Percentiles rank a stretch among this genome's conserved stretches.
Conservation (phyloP, 2,888 invertebrate species). For the Diogma glabrata region DNA sequence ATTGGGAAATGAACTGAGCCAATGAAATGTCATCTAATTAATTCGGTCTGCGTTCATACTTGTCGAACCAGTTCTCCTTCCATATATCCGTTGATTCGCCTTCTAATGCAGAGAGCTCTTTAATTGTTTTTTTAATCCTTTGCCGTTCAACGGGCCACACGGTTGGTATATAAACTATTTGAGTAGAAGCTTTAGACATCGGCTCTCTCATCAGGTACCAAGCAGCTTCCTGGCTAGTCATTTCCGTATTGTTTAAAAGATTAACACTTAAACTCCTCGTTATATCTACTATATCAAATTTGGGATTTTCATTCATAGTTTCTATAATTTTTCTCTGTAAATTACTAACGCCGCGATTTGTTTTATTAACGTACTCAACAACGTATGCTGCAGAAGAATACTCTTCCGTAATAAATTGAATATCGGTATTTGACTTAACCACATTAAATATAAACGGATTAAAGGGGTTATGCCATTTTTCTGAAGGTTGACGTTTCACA, state of each 20-base stretch:
- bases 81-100: slow-evolving; percentile 29
- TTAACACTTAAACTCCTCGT: slow-evolving; percentile 25
- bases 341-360: slow-evolving; percentile 26
- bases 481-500: neutral
- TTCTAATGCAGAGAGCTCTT: slow-evolving; percentile 22
- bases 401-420: slow-evolving; percentile 8
- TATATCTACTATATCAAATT: slow-evolving; percentile 25
- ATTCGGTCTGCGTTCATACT: slow-evolving; percentile 31
- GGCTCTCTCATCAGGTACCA: slow-evolving; percentile 35
- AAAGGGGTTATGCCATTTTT: slow-evolving; percentile 10
- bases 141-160: too few species aligned
- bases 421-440: slow-evolving; percentile 7
- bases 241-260: slow-evolving; percentile 28
- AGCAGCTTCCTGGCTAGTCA: slow-evolving; percentile 33
- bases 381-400: neutral
- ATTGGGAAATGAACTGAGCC: slow-evolving; percentile 30
- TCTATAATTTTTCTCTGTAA: slow-evolving; percentile 25
- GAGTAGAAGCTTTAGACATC: slow-evolving; percentile 34
- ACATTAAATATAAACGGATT: slow-evolving; percentile 10
- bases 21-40: slow-evolving; percentile 26
- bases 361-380: slow-evolving; percentile 10
- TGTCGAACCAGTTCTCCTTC: slow-evolving; percentile 33
- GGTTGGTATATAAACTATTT: too few species aligned
- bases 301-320: slow-evolving; percentile 27
- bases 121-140: too few species aligned